phyloP scores from a whole-genome alignment of 2,888 invertebrate genomes.

The Diloba caeruleocephala region DNA sequence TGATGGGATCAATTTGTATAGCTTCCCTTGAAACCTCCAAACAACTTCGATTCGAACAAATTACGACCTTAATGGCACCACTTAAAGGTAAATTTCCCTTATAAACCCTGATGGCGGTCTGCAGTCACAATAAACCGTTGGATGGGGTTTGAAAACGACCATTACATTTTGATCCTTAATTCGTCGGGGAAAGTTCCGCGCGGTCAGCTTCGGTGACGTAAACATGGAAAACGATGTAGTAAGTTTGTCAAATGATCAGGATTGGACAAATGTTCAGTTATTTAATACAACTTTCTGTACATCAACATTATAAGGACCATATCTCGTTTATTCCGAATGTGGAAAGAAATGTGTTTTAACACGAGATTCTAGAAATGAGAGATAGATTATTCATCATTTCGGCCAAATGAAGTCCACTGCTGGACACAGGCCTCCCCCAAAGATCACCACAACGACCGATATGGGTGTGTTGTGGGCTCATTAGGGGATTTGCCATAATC shows the following conservation, averaged over 20 bases:
- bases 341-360: too few relatives aligned
- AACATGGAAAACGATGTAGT: neutral
- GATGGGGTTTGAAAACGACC: slow-evolving; percentile 66
- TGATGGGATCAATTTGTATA: slow-evolving; percentile 83
- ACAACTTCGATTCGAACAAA: slow-evolving; percentile 58
- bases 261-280: slow-evolving; percentile 10
- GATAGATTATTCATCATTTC: too few relatives aligned
- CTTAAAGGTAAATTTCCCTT: slow-evolving; percentile 67
- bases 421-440: too few relatives aligned
- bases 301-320: neutral
- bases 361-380: too few relatives aligned
- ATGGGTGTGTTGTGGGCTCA: too few relatives aligned
- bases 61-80: slow-evolving; percentile 65
- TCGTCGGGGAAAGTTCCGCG: slow-evolving; percentile 37
- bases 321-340: too few relatives aligned
- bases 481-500: too few relatives aligned
- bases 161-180: slow-evolving; percentile 63
- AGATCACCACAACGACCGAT: too few relatives aligned
- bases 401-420: too few relatives aligned
- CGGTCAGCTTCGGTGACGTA: slow-evolving; percentile 30
- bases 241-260: neutral
- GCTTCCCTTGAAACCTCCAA: slow-evolving; percentile 68
- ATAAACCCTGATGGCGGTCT: slow-evolving; percentile 48
- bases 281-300: neutral
- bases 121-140: slow-evolving; percentile 74